Evolutionary conservation across 2,113 vertebrate species (phyloP), one percentile per base, ranked within the genome.

Genomic region (Chroicocephalus ridibundus): DNA sequence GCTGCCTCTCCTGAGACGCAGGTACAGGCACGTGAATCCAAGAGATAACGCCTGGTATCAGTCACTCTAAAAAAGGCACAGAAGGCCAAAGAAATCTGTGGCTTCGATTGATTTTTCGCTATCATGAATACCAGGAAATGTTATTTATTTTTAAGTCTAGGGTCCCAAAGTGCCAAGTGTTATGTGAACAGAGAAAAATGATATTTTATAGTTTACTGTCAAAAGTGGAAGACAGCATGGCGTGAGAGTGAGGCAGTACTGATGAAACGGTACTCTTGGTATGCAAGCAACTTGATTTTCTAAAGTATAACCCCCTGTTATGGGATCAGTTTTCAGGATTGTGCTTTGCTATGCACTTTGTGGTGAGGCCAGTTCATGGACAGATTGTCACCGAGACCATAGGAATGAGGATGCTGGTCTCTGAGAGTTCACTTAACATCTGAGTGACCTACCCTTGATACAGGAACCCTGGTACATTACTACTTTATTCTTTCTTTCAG

Each of bases 331-430:
- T 94, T 95, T 88, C 93, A 86, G 51, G 77, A 86, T 80, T 96
- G 64, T 94, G 91, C 94, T 96, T 95, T 81, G 86, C 86, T 96
- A 15, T 55, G 83, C 27, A 7, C 20, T 96, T 94, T 92, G 95
- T 84, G 94, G 83, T 57, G 42, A 75, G 88, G 80, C 51, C 17
- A 54, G 60, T 81, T 95, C 46, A 24, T 60, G 64, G 64, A 18
- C 29, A 42, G 80, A 74, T 58, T 70, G 49, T 95, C 54, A 46
- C 32, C 49, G 91, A 66, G 81, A 38, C 77, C 42, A 11, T 54
- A 81, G 86, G 94, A 96, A 96, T 95, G 86, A 95, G 83, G 76
- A 88, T 95, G 69, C 64, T 96, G 83, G n/a, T 91, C 55, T 88
- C n/a, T 8, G 14, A 32, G 72, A 83, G 75, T 88, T 87, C 13